Percentiles rank a stretch among this genome's conserved stretches.
Conservation (phyloP, 2,113 vertebrate genomes). For the Burhinus oedicnemus region DNA sequence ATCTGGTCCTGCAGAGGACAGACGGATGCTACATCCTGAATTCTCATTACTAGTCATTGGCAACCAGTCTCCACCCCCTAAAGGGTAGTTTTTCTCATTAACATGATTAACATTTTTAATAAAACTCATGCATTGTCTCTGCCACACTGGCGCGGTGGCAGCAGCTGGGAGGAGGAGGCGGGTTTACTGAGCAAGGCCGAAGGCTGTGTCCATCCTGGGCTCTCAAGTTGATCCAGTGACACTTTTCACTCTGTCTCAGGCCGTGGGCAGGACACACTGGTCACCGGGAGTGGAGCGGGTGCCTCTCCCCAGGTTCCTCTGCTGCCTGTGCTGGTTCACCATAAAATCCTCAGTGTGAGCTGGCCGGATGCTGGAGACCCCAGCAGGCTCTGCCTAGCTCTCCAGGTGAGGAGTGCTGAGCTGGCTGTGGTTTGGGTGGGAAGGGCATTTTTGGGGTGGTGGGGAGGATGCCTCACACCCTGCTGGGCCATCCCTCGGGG, state of each 20-base stretch:
- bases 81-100: conserved; percentile 41
- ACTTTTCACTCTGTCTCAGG: conserved; percentile 39
- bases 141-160: accelerated
- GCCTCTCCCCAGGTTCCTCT: conserved; percentile 65
- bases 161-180: not conserved
- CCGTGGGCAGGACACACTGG: not conserved
- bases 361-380: conserved; percentile 52
- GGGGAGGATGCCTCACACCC: not conserved
- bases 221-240: not conserved
- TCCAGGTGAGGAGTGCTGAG: conserved; percentile 35
- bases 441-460: not conserved
- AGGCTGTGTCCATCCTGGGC: not conserved
- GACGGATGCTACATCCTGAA: not conserved
- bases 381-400: conserved; percentile 39
- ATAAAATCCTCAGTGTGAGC: conserved; percentile 72
- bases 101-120: conserved; percentile 19
- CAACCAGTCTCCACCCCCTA: not conserved
- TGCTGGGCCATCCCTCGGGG: not conserved
- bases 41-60: not conserved
- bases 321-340: conserved; percentile 71
- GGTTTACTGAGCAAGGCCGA: not conserved
- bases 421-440: accelerated
- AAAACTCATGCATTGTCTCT: not conserved
- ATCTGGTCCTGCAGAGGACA: not conserved
- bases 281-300: conserved; percentile 68